Percentiles rank a stretch among this genome's conserved stretches.
Evolutionary conservation across 2,888 invertebrate species (phyloP).

Genomic region (Philereme vetulata): DNA sequence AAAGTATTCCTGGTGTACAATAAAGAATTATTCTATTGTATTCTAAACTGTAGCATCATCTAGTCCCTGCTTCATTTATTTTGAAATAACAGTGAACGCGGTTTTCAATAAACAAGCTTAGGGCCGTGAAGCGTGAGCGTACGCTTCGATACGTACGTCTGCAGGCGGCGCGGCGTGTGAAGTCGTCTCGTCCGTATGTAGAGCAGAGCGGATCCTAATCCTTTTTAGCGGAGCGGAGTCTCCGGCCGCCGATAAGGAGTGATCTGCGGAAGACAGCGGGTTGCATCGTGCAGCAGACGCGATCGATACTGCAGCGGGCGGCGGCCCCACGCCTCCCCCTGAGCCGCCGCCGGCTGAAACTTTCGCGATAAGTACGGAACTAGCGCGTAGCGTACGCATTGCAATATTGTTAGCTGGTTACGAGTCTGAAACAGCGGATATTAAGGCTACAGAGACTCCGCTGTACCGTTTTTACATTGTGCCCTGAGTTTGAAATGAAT

Average conservation of each 20-base stretch:
- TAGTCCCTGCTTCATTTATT: slow-evolving; percentile 33
- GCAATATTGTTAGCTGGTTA: slow-evolving; percentile 83
- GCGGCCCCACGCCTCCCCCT: slow-evolving; percentile 39
- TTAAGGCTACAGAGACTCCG: slow-evolving; percentile 76
- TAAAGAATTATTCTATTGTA: too few species aligned
- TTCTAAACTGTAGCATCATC: slow-evolving; percentile 26
- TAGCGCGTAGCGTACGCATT: slow-evolving; percentile 83
- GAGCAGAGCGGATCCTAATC: slow-evolving; percentile 59
- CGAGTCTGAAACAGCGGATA: slow-evolving; percentile 81
- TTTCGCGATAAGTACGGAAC: slow-evolving; percentile 83
- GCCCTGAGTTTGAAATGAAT: slow-evolving; percentile 70
- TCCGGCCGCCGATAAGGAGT: slow-evolving; percentile 78
- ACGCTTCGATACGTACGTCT: slow-evolving; percentile 52
- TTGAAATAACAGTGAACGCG: slow-evolving; percentile 51
- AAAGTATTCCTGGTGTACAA: too few species aligned
- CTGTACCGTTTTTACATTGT: slow-evolving; percentile 75
- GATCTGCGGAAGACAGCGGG: slow-evolving; percentile 81
- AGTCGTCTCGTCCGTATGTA: slow-evolving; percentile 31
- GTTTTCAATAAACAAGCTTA: slow-evolving; percentile 68
- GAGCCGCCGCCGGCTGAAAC: slow-evolving; percentile 74
- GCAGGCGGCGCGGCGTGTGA: slow-evolving; percentile 54
- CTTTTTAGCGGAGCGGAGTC: slow-evolving; percentile 64
- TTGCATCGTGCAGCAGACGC: slow-evolving; percentile 78
- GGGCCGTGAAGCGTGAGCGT: slow-evolving; percentile 58
- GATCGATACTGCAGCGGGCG: slow-evolving; percentile 79